These are phyloP conservation scores for Thinocorus orbignyianus DNA, from an alignment of 2,113 vertebrate species.

Conservation along the genomic window DNA sequence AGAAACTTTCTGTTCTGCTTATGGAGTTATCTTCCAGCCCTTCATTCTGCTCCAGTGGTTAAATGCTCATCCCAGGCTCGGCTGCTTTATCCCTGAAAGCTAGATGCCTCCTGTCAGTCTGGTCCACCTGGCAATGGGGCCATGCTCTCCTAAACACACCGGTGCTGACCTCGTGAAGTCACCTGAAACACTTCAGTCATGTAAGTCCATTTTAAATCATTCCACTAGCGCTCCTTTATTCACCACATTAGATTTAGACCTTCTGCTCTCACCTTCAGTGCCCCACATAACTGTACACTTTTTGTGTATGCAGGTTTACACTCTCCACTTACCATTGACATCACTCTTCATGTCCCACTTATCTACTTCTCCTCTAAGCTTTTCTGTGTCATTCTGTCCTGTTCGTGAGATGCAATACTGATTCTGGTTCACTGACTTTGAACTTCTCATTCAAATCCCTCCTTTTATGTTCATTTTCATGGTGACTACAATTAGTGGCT, in stretches of 20 bases:
- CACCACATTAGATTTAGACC: background rate
- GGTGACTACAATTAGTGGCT: constrained; percentile 13
- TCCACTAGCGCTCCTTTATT: background rate
- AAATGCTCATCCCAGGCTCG: background rate
- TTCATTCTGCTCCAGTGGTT: background rate
- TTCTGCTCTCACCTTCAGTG: background rate
- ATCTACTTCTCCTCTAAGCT: background rate
- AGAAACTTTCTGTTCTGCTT: background rate
- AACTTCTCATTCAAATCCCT: constrained; percentile 11
- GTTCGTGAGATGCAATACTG: background rate
- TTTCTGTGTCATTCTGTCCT: background rate
- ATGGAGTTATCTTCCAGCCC: background rate
- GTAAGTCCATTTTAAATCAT: background rate
- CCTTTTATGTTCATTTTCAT: background rate
- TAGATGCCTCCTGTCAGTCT: background rate
- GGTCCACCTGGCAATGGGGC: background rate
- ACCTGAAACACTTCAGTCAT: background rate
- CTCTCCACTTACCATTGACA: background rate
- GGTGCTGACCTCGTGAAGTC: background rate
- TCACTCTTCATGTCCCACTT: background rate
- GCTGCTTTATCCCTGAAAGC: background rate
- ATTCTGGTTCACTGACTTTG: constrained; percentile 31
- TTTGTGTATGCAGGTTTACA: background rate
- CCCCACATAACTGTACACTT: background rate
- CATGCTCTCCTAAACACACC: background rate